phyloP scores from a whole-genome alignment of 2,113 vertebrate species.

The Chlamydotis undulata region DNA sequence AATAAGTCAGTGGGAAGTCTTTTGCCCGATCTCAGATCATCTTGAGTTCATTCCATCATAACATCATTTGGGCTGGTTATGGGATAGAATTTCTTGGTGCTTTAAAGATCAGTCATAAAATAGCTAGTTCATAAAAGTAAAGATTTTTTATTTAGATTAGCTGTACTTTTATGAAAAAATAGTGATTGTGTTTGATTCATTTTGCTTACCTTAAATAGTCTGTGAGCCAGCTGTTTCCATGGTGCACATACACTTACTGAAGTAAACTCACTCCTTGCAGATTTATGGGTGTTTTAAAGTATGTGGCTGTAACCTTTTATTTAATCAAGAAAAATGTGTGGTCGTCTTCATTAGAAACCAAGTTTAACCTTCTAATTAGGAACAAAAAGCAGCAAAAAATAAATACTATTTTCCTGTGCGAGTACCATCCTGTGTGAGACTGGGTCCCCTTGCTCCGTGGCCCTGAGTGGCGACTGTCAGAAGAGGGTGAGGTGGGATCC shows the following conservation, averaged over 20 bases:
- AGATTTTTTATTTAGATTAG: background rate
- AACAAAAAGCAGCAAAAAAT: background rate
- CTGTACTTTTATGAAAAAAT: background rate
- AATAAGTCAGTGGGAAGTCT: background rate
- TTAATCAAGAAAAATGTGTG: background rate
- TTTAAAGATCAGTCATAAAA: background rate
- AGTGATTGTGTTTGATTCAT: background rate
- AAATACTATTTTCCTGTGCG: background rate
- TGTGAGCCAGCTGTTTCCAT: background rate
- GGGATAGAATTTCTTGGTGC: background rate
- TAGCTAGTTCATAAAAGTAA: background rate
- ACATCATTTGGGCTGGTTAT: background rate
- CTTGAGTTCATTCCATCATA: background rate
- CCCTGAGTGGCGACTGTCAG: background rate
- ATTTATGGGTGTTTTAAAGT: background rate
- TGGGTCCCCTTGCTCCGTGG: no score
- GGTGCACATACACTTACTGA: background rate
- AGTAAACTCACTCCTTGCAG: background rate
- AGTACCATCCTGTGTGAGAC: background rate
- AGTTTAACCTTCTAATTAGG: background rate
- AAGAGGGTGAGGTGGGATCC: background rate
- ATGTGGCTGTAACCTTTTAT: background rate
- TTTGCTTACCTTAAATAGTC: background rate
- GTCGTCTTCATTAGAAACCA: background rate
- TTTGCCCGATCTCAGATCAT: fast-evolving